Evolutionary conservation across 2,797 vertebrate genomes (phyloP), one percentile per base, ranked within the genome.

Genomic region (Clarias laeviceps): DNA sequence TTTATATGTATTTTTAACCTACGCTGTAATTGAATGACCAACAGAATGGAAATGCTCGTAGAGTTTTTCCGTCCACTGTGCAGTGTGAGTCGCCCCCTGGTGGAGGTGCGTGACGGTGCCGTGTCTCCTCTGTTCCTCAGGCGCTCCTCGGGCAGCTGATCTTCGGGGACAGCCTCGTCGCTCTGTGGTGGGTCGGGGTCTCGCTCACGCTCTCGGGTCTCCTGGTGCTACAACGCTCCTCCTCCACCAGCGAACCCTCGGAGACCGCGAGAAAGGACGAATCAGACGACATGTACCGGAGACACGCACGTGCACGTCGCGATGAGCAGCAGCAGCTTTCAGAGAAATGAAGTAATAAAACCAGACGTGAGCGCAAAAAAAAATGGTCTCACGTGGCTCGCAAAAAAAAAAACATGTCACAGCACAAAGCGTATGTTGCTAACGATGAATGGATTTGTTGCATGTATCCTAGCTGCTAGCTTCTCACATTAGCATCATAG

Each of bases 171-270:
- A 92, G 94, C 70, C 95, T 95, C 89, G 94, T 96, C 0, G 93
- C 95, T 1, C 88, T 99, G 91, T 99, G 98, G 97, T 99, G 98
- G 97, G 93, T 97, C 0, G 98, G 98, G 29, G 96, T 98, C 29
- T 91, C 96, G n/a, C 61, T 97, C 91, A 98, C 94, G 0, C 95
- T 99, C 84, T 96, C 96, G 0, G 97, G 98, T 50, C 96, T 99
- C 45, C 2, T 96, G 89, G 96, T 99, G 62, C 95, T 98, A 87
- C 97, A 98, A 90, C 95, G 94, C 0, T 93, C 94, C 34, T 92
- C 94, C 0, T 94, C 96, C 0, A 94, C 64, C 73, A 89, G 91
- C 0, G 82, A 83, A 0, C 92, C 91, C 29, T 90, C 88, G 20
- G 83, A 70, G 62, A 89, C 27, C 54, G 15, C 7, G 15, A 89